Evolutionary conservation across 2,113 vertebrate species (phyloP).

Genomic region (Tauraco erythrolophus): DNA sequence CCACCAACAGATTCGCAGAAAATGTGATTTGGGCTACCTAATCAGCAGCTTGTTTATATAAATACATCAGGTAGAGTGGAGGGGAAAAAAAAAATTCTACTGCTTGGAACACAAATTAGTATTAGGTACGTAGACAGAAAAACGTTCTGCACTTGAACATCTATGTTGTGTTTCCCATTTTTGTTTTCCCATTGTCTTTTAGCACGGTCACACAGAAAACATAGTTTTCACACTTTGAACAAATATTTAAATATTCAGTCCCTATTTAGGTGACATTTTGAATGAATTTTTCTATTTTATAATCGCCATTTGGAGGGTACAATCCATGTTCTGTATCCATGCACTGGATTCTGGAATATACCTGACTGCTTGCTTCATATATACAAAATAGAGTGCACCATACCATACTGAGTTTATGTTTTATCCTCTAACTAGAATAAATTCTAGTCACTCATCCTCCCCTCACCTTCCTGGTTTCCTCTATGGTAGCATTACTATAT

Average conservation of each 20-base stretch:
- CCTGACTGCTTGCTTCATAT: neutral
- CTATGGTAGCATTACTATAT: neutral
- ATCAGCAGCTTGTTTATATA: conserved; percentile 72
- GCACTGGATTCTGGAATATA: neutral
- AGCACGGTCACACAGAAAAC: neutral
- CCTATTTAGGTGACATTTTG: neutral
- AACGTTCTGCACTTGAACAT: neutral
- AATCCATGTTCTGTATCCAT: neutral
- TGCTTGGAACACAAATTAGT: conserved; percentile 51
- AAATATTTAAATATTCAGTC: neutral
- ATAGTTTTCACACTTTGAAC: neutral
- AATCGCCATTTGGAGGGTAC: neutral
- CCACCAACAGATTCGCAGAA: conserved; percentile 60
- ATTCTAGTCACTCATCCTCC: neutral
- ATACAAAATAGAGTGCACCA: neutral
- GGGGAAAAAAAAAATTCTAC: conserved; percentile 18
- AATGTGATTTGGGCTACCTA: conserved; percentile 57
- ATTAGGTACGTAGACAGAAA: conserved; percentile 41
- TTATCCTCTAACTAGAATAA: neutral
- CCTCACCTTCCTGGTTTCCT: neutral
- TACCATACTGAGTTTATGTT: neutral
- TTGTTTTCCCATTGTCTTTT: neutral
- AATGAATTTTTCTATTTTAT: neutral
- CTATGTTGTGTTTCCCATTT: neutral
- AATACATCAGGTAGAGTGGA: conserved; percentile 65